Conservation (phyloP, 2,797 vertebrate genomes). For the Menidia menidia region DNA sequence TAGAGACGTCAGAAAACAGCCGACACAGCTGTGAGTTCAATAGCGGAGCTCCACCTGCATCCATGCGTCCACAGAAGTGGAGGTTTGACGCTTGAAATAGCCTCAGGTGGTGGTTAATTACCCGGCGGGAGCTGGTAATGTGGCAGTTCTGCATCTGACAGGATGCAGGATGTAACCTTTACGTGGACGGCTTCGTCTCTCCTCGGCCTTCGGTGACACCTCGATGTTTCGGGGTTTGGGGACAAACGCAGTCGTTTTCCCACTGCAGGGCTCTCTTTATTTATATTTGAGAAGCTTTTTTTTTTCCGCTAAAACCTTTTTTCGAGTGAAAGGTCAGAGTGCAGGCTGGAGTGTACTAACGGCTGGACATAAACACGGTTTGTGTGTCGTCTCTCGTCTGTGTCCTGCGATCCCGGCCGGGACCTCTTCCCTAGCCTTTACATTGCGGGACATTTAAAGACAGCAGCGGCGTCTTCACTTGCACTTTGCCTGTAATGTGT, state of each 20-base stretch:
- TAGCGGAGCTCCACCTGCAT: background rate
- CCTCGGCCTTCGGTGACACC: too few species aligned
- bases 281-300: slow-evolving; percentile 15
- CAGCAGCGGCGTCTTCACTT: background rate
- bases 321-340: slow-evolving; percentile 17
- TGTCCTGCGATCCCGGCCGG: too few species aligned
- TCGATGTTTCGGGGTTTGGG: too few species aligned
- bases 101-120: slow-evolving; percentile 26
- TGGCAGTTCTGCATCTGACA: slow-evolving; percentile 7
- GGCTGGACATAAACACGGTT: background rate
- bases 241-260: too few species aligned
- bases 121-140: slow-evolving; percentile 11
- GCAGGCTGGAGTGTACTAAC: slow-evolving; percentile 2
- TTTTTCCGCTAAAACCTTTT: background rate
- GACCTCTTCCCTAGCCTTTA: background rate
- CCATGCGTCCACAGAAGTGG: background rate
- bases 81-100: slow-evolving; percentile 31
- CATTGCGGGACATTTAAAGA: background rate
- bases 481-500: too few species aligned
- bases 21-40: slow-evolving; percentile 15
- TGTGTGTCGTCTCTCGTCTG: background rate
- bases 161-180: background rate
- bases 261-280: too few species aligned
- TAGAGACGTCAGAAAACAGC: too few species aligned
- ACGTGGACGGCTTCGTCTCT: too few species aligned